Conservation (phyloP, 2,113 vertebrate species). For the Trogon surrucura region DNA sequence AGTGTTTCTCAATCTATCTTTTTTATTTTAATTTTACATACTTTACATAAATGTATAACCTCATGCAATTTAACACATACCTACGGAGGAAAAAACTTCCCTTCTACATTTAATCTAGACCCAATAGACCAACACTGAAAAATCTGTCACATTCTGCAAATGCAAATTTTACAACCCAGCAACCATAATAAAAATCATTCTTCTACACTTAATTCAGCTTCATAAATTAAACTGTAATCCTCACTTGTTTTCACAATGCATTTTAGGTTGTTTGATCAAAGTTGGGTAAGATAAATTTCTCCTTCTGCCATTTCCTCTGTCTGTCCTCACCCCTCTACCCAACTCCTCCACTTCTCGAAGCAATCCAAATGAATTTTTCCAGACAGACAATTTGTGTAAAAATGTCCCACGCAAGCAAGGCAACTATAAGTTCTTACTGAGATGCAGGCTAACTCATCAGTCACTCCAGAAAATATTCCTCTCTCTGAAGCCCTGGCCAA, state of each 20-base stretch:
- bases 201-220: not conserved
- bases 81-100: not conserved
- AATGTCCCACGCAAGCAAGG: not conserved
- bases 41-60: not conserved
- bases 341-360: not conserved
- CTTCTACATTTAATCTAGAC: not conserved
- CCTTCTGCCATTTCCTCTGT: not conserved
- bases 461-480: not conserved
- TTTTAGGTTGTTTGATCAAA: not conserved
- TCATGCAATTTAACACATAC: not conserved
- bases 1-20: not conserved
- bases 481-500: not conserved
- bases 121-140: not conserved
- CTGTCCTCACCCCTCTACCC: not conserved
- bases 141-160: not conserved
- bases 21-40: not conserved
- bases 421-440: not conserved
- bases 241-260: not conserved
- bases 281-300: not conserved
- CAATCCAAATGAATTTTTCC: not conserved
- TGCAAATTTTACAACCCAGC: not conserved
- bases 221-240: not conserved
- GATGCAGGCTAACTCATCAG: not conserved
- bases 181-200: not conserved
- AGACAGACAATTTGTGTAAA: not conserved